phyloP scores from a whole-genome alignment of 2,113 vertebrate genomes.

The Ariopsis seemanni region DNA sequence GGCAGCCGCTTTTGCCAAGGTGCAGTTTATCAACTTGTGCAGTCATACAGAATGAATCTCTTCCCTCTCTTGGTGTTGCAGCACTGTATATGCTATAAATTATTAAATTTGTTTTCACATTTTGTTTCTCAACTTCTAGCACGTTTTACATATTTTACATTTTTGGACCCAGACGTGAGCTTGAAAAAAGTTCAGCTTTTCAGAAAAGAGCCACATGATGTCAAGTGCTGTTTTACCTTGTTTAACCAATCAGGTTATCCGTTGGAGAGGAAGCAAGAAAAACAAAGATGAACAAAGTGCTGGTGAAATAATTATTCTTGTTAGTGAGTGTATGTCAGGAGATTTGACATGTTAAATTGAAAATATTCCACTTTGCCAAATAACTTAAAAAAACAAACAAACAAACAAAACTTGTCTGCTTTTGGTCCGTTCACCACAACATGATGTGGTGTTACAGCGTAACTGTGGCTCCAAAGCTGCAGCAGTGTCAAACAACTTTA shows the following conservation, averaged over 20 bases:
- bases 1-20: slow-evolving; percentile 89
- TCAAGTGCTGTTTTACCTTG: neutral
- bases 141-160: neutral
- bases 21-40: neutral
- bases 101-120: neutral
- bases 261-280: neutral
- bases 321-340: neutral
- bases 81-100: neutral
- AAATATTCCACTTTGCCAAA: neutral
- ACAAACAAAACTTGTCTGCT: neutral
- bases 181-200: neutral
- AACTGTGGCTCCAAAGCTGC: neutral
- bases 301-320: neutral
- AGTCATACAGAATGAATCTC: neutral
- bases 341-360: neutral
- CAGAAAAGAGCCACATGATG: neutral
- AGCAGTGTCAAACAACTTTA: neutral
- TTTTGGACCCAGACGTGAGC: neutral
- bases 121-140: no score
- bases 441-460: neutral
- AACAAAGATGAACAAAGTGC: neutral
- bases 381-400: neutral
- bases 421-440: neutral
- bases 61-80: neutral
- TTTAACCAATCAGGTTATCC: neutral